Conservation (phyloP, 2,888 invertebrate genomes). For the Polyommatus iphigenia region DNA sequence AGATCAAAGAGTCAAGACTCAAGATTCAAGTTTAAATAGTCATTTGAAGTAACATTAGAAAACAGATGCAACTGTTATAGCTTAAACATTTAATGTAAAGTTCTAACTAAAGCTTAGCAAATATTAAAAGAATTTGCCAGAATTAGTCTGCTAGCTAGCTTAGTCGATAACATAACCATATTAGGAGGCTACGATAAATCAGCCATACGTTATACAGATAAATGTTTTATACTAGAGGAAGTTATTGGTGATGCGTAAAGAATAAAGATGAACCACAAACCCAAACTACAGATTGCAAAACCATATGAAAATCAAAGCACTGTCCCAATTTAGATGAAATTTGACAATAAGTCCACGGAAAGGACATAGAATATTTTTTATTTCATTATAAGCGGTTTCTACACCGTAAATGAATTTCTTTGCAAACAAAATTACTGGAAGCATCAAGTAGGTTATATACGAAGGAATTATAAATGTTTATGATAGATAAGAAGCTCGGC, state of each 20-base stretch:
- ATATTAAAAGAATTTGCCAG: not conserved
- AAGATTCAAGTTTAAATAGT: not conserved
- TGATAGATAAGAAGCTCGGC: slow-evolving; percentile 6
- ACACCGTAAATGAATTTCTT: not conserved
- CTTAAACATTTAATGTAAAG: not conserved
- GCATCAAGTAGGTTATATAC: not conserved
- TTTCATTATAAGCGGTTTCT: not conserved
- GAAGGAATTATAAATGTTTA: slow-evolving; percentile 23
- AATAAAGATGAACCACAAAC: too few relatives aligned
- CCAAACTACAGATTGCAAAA: too few relatives aligned
- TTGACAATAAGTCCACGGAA: too few relatives aligned
- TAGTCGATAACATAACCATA: not conserved
- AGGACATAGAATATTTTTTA: too few relatives aligned
- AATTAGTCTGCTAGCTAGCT: not conserved
- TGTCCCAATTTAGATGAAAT: too few relatives aligned
- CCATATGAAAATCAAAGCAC: too few relatives aligned
- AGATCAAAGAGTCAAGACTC: not conserved
- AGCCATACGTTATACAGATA: not conserved
- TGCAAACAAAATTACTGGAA: not conserved
- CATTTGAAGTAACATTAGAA: not conserved
- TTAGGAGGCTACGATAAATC: not conserved
- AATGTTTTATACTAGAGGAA: not conserved
- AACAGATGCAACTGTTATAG: not conserved
- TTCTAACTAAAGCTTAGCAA: not conserved
- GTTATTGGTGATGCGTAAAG: too few relatives aligned